Conservation (phyloP, 2,113 vertebrate species). For the Cygnus atratus region DNA sequence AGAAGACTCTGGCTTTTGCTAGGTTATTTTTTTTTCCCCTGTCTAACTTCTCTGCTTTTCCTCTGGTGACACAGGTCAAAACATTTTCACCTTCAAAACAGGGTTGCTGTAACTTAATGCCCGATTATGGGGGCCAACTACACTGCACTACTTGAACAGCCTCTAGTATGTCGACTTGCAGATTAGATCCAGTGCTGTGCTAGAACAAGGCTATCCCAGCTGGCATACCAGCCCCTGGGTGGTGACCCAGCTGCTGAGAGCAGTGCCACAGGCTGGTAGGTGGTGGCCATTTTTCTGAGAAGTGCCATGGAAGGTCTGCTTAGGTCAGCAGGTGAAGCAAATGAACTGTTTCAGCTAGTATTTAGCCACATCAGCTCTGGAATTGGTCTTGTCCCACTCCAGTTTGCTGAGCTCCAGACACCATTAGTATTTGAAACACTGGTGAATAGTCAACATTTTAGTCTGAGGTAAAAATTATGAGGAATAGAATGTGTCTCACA, state of each 20-base stretch:
- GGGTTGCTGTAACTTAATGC: background rate
- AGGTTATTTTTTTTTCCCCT: background rate
- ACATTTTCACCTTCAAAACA: background rate
- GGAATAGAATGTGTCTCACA: background rate
- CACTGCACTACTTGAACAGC: background rate
- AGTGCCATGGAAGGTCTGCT: background rate
- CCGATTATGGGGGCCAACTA: background rate
- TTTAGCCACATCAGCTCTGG: background rate
- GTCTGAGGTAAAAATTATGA: background rate
- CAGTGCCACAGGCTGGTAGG: background rate
- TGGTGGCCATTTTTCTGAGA: background rate
- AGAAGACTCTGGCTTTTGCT: background rate
- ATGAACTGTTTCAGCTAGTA: background rate
- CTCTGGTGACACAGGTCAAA: background rate
- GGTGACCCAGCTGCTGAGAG: background rate
- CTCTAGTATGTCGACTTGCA: background rate
- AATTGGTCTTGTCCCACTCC: background rate
- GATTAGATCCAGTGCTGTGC: background rate
- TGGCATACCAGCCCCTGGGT: background rate
- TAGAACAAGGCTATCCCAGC: background rate
- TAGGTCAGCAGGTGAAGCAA: background rate
- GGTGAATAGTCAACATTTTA: background rate
- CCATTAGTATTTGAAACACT: background rate
- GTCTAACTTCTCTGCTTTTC: background rate
- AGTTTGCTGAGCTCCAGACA: background rate